Percentiles rank a stretch among this genome's conserved stretches.
These are phyloP conservation scores for Scolopax mira DNA, from an alignment of 2,113 vertebrate genomes.

Conservation along the genomic window DNA sequence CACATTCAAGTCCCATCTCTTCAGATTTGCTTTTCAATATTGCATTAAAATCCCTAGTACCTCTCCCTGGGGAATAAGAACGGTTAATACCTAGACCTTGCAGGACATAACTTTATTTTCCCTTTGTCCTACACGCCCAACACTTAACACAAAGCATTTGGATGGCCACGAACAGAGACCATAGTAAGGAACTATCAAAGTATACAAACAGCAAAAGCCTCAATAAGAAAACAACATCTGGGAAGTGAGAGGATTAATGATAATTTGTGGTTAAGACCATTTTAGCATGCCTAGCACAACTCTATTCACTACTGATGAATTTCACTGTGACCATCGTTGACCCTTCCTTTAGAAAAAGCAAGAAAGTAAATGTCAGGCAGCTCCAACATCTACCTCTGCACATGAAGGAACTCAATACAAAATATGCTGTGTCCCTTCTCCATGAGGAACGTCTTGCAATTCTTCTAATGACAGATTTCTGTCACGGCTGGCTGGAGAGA, in stretches of 20 bases:
- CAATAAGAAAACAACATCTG: neutral
- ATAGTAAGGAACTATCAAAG: neutral
- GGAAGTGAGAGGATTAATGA: neutral
- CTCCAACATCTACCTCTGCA: neutral
- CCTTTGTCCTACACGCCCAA: neutral
- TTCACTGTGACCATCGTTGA: neutral
- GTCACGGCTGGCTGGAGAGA: neutral
- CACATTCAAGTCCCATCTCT: neutral
- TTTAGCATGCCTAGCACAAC: neutral
- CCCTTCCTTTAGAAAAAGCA: neutral
- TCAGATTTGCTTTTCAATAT: neutral
- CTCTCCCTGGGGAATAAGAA: neutral
- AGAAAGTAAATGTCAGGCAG: neutral
- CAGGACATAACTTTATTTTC: neutral
- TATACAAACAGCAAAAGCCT: neutral
- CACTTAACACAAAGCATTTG: neutral
- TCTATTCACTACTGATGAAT: neutral
- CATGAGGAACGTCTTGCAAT: fast-evolving
- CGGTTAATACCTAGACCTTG: neutral
- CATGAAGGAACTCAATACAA: neutral
- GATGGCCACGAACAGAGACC: neutral
- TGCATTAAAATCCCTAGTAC: neutral
- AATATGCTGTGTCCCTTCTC: neutral
- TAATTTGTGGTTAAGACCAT: neutral
- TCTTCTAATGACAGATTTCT: fast-evolving